These are phyloP conservation scores for Drosophila yooni DNA, from an alignment of 2,888 invertebrate species.

Conservation along the genomic window DNA sequence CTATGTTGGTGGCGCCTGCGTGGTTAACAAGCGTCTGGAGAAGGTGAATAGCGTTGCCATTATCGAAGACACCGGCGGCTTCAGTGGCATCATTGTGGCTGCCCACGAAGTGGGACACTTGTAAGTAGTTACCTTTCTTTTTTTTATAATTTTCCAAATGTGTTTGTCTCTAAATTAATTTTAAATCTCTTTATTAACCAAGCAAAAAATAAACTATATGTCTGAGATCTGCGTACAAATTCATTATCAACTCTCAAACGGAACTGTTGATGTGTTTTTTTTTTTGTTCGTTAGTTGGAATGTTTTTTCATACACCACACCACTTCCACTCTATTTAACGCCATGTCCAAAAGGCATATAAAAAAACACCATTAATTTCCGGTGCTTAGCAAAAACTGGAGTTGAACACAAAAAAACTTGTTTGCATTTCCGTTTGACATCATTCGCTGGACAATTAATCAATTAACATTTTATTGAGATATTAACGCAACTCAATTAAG, in stretches of 20 bases:
- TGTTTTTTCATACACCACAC: background rate
- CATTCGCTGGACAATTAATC: conserved; percentile 71
- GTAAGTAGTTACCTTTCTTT: conserved; percentile 88
- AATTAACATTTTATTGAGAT: conserved; percentile 61
- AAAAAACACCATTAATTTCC: conserved; percentile 50
- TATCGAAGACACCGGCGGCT: conserved; percentile 98
- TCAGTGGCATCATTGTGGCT: conserved; percentile 97
- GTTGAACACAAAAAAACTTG: conserved; percentile 52
- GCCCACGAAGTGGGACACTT: conserved; percentile 98
- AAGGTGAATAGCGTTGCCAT: conserved; percentile 98
- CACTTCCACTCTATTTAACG: conserved; percentile 29
- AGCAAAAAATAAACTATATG: background rate
- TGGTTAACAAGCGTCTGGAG: conserved; percentile 96
- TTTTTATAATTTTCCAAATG: background rate
- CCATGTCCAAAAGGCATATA: conserved; percentile 15
- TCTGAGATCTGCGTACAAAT: conserved; percentile 3
- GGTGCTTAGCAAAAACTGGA: conserved; percentile 46
- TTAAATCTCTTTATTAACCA: background rate
- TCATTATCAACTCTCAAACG: conserved; percentile 30
- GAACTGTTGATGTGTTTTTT: conserved; percentile 25
- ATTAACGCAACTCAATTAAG: conserved; percentile 41
- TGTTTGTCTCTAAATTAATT: background rate
- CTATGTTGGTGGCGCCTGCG: conserved; percentile 97
- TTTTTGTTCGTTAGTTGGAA: background rate
- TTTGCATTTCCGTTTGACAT: conserved; percentile 79